phyloP scores from a whole-genome alignment of 2,113 vertebrate genomes.

The Oceanodroma tethys region DNA sequence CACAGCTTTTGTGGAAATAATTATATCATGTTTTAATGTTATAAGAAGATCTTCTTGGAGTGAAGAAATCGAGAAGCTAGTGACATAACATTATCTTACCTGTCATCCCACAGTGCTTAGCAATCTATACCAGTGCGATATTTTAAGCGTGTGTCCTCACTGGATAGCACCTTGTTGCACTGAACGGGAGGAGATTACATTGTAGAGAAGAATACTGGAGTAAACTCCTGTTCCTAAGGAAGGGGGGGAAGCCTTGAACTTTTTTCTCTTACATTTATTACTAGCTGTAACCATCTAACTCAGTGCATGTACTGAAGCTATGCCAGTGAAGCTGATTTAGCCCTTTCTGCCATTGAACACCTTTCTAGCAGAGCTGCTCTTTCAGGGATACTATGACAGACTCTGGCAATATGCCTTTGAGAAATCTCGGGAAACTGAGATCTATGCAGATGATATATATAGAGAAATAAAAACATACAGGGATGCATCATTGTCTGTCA shows the following conservation, averaged over 20 bases:
- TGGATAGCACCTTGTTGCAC: neutral
- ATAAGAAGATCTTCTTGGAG: neutral
- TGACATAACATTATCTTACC: neutral
- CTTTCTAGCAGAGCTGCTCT: neutral
- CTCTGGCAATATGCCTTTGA: neutral
- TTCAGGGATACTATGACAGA: neutral
- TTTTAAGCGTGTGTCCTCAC: fast-evolving
- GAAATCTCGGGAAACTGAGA: neutral
- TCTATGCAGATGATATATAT: neutral
- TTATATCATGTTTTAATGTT: neutral
- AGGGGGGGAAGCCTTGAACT: neutral
- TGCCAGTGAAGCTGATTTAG: neutral
- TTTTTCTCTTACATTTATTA: neutral
- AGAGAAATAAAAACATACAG: neutral
- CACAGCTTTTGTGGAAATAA: neutral
- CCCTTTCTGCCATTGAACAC: neutral
- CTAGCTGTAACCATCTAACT: neutral
- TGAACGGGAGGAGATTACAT: neutral
- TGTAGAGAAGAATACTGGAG: neutral
- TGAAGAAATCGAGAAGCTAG: neutral
- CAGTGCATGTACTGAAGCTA: neutral
- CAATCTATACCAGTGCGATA: fast-evolving
- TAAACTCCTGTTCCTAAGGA: neutral
- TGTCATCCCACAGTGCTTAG: neutral
- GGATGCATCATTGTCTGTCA: neutral